These are phyloP conservation scores for Trissolcus basalis DNA, from an alignment of 1,140 invertebrate species.

Conservation along the genomic window DNA sequence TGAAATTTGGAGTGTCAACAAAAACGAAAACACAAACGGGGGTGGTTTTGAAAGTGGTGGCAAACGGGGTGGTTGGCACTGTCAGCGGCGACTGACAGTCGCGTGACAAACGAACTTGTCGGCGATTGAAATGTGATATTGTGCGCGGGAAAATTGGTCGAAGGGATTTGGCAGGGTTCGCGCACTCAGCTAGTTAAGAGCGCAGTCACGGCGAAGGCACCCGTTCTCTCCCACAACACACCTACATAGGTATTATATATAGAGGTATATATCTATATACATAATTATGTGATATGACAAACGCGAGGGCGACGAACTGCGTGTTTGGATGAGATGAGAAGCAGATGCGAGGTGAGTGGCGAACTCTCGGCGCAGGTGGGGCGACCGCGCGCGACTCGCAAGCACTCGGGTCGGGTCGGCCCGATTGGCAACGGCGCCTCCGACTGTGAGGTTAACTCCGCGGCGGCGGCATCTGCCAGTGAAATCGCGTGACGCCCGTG, in stretches of 20 bases:
- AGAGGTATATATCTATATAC: background rate
- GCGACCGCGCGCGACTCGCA: background rate
- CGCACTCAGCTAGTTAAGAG: background rate
- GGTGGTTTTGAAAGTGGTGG: no score
- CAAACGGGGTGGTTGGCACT: no score
- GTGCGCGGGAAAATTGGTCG: no score
- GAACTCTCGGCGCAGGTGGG: conserved; percentile 4
- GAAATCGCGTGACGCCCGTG: background rate
- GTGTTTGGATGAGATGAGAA: no score
- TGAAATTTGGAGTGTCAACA: no score
- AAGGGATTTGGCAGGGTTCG: no score
- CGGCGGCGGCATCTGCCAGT: background rate
- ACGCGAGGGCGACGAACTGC: no score
- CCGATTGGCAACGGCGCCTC: background rate
- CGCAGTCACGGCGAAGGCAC: conserved; percentile 3
- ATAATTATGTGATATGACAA: no score
- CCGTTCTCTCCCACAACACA: conserved; percentile 18
- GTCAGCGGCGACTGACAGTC: no score
- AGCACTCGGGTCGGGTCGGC: background rate
- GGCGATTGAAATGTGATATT: no score
- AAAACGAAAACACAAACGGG: background rate
- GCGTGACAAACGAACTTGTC: no score
- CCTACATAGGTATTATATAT: conserved; percentile 8
- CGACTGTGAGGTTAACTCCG: background rate
- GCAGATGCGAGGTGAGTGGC: background rate